phyloP scores from a whole-genome alignment of 2,113 vertebrate genomes.

The Sakesphorus luctuosus region DNA sequence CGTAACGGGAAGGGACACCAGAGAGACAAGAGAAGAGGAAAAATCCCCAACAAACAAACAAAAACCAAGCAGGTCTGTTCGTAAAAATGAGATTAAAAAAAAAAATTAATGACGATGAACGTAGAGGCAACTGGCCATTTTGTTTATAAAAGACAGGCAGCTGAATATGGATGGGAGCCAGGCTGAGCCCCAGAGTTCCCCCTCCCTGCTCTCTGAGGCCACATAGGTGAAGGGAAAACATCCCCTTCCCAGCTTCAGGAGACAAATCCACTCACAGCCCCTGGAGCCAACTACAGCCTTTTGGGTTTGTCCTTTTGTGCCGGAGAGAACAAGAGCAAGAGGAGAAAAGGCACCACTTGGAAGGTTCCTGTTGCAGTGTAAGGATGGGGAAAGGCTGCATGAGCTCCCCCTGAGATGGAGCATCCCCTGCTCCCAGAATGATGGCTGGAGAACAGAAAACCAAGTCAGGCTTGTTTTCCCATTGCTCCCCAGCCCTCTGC shows the following conservation, averaged over 20 bases:
- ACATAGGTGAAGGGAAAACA: not conserved
- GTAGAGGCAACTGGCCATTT: not conserved
- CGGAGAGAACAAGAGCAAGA: not conserved
- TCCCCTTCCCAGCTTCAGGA: not conserved
- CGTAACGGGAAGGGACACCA: constrained; percentile 54
- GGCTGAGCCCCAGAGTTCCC: not conserved
- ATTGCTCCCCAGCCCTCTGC: not conserved
- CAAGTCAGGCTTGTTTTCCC: not conserved
- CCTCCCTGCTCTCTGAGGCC: not conserved
- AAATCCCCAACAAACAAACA: constrained; percentile 54
- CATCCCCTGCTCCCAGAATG: not conserved
- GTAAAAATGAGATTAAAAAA: constrained; percentile 39
- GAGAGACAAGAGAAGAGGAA: not conserved
- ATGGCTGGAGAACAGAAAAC: not conserved
- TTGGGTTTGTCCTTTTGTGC: not conserved
- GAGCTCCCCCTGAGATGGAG: not conserved
- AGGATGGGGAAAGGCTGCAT: not conserved
- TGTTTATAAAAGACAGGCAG: not conserved
- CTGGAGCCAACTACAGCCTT: not conserved
- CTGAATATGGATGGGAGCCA: not conserved
- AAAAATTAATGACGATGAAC: not conserved
- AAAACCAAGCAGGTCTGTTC: constrained; percentile 52
- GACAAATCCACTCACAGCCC: not conserved
- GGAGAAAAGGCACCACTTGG: not conserved
- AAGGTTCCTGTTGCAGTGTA: not conserved